Conservation (phyloP, 2,113 vertebrate genomes). For the Aegithalos caudatus region DNA sequence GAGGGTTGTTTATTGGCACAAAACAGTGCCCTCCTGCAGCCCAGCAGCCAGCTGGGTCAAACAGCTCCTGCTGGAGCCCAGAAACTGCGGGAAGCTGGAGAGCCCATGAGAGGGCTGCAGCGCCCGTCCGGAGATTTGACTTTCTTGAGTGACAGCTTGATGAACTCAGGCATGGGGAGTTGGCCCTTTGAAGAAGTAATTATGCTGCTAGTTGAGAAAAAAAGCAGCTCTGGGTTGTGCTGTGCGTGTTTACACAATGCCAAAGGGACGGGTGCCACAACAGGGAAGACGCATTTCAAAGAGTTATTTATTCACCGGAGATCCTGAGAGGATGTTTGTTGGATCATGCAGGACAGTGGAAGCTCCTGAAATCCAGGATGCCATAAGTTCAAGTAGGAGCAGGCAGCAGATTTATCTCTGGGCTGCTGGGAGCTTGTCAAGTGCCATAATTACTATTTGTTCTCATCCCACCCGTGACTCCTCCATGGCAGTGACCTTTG, state of each 20-base stretch:
- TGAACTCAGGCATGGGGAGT: background rate
- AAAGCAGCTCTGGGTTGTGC: background rate
- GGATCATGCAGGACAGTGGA: background rate
- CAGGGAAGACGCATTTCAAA: background rate
- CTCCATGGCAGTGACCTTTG: background rate
- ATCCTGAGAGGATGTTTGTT: constrained; percentile 34
- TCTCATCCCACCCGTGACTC: background rate
- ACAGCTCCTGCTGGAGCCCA: background rate
- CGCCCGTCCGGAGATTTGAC: background rate
- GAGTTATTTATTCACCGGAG: constrained; percentile 14
- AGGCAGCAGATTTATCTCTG: constrained; percentile 9
- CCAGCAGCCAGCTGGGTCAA: background rate
- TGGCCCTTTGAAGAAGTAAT: constrained; percentile 50
- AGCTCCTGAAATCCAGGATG: constrained; percentile 31
- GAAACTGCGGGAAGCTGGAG: background rate
- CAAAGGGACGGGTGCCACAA: background rate
- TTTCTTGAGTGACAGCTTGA: constrained; percentile 31
- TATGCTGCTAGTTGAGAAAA: background rate
- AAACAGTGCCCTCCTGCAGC: background rate
- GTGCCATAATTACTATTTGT: background rate
- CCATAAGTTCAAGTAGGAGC: background rate
- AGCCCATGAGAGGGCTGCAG: background rate
- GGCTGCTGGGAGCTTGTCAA: background rate
- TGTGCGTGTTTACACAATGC: background rate
- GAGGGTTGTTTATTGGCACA: background rate